Conservation (phyloP, 2,797 vertebrate genomes). For the Carduelis carduelis region DNA sequence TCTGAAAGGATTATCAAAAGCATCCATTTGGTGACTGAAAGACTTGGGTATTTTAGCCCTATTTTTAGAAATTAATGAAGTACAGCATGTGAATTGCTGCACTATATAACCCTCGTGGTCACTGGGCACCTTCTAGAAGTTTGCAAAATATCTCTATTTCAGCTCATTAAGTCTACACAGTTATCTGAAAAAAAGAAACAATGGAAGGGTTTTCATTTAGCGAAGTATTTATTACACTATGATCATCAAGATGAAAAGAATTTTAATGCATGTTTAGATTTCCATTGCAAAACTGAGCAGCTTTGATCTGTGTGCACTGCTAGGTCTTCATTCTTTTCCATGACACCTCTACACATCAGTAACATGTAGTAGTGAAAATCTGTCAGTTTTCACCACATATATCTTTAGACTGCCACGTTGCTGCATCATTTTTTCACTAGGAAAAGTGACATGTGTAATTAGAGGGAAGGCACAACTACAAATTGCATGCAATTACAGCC, state of each 20-base stretch:
- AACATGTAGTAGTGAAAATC: not conserved
- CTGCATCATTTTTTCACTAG: not conserved
- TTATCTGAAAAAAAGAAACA: not conserved
- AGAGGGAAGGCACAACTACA: constrained; percentile 56
- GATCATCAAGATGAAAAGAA: not conserved
- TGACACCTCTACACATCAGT: not conserved
- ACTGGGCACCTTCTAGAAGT: not conserved
- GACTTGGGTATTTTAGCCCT: not conserved
- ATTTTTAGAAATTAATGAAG: not conserved
- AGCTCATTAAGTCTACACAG: not conserved
- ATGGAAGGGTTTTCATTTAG: not conserved
- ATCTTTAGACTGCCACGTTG: not conserved
- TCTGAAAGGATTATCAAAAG: not conserved
- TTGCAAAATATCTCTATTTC: not conserved
- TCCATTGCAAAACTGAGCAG: not conserved
- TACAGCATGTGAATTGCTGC: not conserved
- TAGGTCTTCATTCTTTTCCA: not conserved
- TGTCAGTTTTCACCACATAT: not conserved
- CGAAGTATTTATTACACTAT: not conserved
- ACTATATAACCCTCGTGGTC: not conserved
- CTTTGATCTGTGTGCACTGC: not conserved
- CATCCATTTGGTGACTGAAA: not conserved
- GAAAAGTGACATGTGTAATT: constrained; percentile 49
- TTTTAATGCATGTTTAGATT: not conserved
- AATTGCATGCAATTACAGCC: constrained; percentile 61